phyloP scores from a whole-genome alignment of 1,140 invertebrate genomes.

The Antheraea pernyi region DNA sequence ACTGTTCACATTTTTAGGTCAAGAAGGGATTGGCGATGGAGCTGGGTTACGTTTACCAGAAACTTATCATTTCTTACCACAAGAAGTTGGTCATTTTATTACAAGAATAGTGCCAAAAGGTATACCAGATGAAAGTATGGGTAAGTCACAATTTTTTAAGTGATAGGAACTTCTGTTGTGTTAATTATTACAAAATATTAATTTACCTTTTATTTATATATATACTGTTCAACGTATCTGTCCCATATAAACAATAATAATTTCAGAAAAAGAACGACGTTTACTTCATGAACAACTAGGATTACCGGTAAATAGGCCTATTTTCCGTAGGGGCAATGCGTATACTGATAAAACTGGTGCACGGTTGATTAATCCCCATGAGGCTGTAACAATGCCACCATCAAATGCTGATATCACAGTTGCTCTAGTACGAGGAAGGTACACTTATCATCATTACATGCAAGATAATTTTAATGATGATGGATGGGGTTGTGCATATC shows the following conservation, averaged over 20 bases:
- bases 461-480: slow-evolving; percentile 97
- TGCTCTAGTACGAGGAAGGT: slow-evolving; percentile 90
- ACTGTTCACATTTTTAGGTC: slow-evolving; percentile 52
- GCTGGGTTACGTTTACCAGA: slow-evolving; percentile 77
- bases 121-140: slow-evolving; percentile 81
- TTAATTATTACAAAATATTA: too few species aligned
- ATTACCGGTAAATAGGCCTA: slow-evolving; percentile 83
- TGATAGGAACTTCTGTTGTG: too few species aligned
- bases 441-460: slow-evolving; percentile 98
- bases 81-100: slow-evolving; percentile 86
- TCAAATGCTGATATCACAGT: slow-evolving; percentile 48
- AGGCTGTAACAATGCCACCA: slow-evolving; percentile 36
- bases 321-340: slow-evolving; percentile 86
- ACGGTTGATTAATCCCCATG: slow-evolving; percentile 88
- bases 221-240: not conserved
- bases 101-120: slow-evolving; percentile 85
- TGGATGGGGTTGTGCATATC: slow-evolving; percentile 99
- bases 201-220: too few species aligned
- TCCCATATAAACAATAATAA: not conserved
- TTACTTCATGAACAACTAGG: slow-evolving; percentile 85
- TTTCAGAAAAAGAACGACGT: slow-evolving; percentile 82
- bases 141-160: slow-evolving; percentile 68
- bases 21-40: slow-evolving; percentile 73
- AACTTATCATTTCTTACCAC: slow-evolving; percentile 83
- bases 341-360: slow-evolving; percentile 78